Evolutionary conservation across 2,797 vertebrate genomes (phyloP).

Genomic region (Pogonophryne albipinna): DNA sequence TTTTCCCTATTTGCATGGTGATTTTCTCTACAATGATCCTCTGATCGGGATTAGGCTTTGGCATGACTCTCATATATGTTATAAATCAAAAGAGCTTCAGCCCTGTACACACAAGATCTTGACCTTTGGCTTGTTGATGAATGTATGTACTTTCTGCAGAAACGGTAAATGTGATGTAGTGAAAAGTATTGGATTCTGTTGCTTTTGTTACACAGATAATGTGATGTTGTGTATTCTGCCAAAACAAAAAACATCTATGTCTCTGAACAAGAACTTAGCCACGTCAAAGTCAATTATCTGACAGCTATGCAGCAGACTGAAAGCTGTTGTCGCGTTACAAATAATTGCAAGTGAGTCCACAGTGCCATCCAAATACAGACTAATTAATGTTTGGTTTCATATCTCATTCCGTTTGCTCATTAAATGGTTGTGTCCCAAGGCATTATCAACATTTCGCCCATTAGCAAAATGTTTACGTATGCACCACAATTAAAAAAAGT

Average conservation of each 20-base stretch:
- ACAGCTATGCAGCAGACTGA: conserved; percentile 24
- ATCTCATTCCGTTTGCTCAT: conserved; percentile 8
- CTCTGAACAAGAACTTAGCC: conserved; percentile 20
- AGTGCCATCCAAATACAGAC: neutral
- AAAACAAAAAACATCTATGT: conserved; percentile 10
- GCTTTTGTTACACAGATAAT: conserved; percentile 24
- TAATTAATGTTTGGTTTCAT: conserved; percentile 4
- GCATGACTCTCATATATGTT: neutral
- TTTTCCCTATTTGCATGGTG: neutral
- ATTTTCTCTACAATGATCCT: neutral
- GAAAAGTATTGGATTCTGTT: neutral
- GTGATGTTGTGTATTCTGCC: conserved; percentile 20
- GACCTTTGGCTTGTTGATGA: conserved; percentile 14
- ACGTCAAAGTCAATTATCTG: conserved; percentile 26
- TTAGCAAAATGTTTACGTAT: neutral
- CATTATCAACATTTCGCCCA: neutral
- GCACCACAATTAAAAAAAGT: neutral
- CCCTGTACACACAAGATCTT: neutral
- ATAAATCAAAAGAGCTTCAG: neutral
- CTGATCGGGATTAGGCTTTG: neutral
- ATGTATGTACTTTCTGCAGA: conserved; percentile 16
- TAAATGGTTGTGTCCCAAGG: conserved; percentile 9
- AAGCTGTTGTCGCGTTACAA: conserved; percentile 8
- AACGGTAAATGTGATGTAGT: neutral
- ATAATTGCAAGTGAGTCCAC: conserved; percentile 15